A percentile compares a stretch with the other conserved stretches of the same genome.
These are phyloP conservation scores for Acomys russatus DNA, from an alignment of 2,797 vertebrate genomes.

Conservation along the genomic window DNA sequence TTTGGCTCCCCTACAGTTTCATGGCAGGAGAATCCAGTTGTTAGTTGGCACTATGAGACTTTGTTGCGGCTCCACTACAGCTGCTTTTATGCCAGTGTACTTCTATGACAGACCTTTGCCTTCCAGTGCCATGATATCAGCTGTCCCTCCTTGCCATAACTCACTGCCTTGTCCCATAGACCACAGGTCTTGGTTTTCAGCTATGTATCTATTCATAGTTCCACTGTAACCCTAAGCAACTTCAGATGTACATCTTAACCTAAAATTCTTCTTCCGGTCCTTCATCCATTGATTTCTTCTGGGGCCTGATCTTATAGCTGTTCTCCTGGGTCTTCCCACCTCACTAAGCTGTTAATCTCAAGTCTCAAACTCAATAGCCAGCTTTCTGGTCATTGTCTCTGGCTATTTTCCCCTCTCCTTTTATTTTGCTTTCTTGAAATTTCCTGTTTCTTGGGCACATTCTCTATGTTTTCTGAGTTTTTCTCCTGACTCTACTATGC, in stretches of 20 bases:
- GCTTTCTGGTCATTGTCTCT: not conserved
- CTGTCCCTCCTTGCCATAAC: not conserved
- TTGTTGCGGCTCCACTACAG: not conserved
- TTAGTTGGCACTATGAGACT: not conserved
- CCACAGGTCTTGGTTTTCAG: not conserved
- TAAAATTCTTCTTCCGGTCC: not conserved
- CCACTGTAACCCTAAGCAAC: not conserved
- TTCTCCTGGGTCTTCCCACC: not conserved
- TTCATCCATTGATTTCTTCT: not conserved
- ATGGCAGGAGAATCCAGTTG: not conserved
- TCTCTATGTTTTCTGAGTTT: not conserved
- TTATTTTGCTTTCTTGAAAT: not conserved
- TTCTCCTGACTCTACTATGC: not conserved
- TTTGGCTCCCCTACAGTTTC: not conserved
- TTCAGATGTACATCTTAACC: not conserved
- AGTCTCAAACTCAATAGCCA: not conserved
- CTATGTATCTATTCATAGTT: no score
- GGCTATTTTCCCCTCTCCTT: not conserved
- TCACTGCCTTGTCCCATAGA: not conserved
- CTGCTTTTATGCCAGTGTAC: not conserved
- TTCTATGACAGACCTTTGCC: not conserved
- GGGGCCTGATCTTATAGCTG: not conserved
- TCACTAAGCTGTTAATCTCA: not conserved
- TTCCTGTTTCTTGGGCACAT: not conserved
- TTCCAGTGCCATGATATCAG: not conserved